A percentile compares a stretch with the other conserved stretches of the same genome.
These are phyloP conservation scores for Zhuqinia jingwanae DNA, from an alignment of 2,888 invertebrate species.

Conservation along the genomic window DNA sequence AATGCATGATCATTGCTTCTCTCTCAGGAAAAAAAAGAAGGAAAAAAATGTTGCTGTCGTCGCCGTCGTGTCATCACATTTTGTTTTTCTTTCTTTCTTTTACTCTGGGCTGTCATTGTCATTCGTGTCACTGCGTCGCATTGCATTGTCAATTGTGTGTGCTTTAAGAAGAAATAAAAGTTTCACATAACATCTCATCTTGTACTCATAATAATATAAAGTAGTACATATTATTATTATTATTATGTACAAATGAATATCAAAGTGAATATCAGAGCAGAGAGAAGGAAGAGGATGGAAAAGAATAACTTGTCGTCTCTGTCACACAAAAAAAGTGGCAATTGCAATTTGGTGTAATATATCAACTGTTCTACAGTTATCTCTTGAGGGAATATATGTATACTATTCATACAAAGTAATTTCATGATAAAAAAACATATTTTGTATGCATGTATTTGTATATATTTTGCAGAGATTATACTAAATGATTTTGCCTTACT, in stretches of 20 bases:
- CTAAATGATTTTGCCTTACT: too few species aligned
- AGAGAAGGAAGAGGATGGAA: not conserved
- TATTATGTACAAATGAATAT: too few species aligned
- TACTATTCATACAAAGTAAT: too few species aligned
- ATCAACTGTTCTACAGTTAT: not conserved
- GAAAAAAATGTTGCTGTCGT: slow-evolving; percentile 6
- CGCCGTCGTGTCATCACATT: slow-evolving; percentile 10
- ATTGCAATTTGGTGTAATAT: not conserved
- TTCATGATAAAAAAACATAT: too few species aligned
- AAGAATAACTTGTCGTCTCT: slow-evolving; percentile 25
- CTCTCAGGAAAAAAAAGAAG: not conserved
- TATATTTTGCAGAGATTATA: too few species aligned
- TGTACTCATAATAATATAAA: slow-evolving; percentile 14
- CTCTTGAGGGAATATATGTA: too few species aligned
- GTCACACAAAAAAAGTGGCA: slow-evolving; percentile 1
- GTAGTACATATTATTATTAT: too few species aligned
- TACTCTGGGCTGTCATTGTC: slow-evolving; percentile 27
- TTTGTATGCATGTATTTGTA: too few species aligned
- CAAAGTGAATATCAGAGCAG: too few species aligned
- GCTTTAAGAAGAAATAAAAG: slow-evolving; percentile 8
- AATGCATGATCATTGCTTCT: too few species aligned
- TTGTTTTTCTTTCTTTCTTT: not conserved
- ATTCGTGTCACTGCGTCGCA: slow-evolving; percentile 18
- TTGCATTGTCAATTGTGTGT: slow-evolving; percentile 20
- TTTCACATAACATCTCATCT: not conserved